Conservation (phyloP, 2,797 vertebrate genomes). For the Mareca strepera region DNA sequence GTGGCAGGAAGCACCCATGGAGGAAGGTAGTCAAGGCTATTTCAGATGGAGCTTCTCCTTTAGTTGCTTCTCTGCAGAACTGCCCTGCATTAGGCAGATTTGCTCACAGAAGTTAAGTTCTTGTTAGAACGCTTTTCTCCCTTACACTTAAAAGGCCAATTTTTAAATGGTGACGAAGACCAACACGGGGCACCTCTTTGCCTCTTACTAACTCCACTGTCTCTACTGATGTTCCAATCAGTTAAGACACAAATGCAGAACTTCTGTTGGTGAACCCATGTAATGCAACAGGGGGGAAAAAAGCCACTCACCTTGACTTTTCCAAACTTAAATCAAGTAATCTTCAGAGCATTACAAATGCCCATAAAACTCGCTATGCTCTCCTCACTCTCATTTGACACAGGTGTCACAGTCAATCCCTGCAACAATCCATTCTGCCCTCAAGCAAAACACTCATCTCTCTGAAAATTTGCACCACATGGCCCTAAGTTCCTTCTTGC, state of each 20-base stretch:
- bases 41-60: neutral
- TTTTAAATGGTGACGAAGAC: neutral
- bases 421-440: neutral
- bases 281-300: neutral
- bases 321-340: neutral
- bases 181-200: neutral
- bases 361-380: neutral
- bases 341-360: neutral
- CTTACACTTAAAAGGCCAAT: neutral
- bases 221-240: neutral
- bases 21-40: neutral
- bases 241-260: neutral
- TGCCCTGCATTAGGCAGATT: neutral
- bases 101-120: neutral
- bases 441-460: neutral
- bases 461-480: neutral
- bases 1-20: neutral
- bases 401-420: neutral
- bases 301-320: neutral
- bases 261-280: neutral
- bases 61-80: neutral
- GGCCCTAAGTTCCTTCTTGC: too few relatives aligned
- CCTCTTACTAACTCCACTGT: neutral
- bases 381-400: too few relatives aligned
- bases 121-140: neutral